A percentile compares a stretch with the other conserved stretches of the same genome.
Conservation (phyloP, 1,140 invertebrate genomes). For the Helicoverpa zea region DNA sequence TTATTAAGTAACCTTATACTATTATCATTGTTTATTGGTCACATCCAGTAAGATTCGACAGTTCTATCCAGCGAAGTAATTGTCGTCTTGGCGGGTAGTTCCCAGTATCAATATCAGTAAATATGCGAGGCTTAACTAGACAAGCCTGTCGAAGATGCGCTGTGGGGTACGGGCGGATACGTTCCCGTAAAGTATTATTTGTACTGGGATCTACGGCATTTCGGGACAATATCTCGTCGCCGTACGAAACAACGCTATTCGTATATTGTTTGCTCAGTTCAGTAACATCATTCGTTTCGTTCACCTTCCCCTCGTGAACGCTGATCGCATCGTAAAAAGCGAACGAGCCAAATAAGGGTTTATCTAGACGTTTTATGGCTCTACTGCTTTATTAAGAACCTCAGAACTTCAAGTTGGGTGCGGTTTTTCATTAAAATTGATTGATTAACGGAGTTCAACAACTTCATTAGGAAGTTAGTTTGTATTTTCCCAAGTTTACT, state of each 20-base stretch:
- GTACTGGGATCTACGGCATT: constrained; percentile 43
- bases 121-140: constrained; percentile 59
- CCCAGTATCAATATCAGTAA: constrained; percentile 75
- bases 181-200: constrained; percentile 50
- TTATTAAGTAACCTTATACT: too few species aligned
- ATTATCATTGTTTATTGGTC: background rate
- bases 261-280: constrained; percentile 38
- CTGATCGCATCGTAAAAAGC: constrained; percentile 36
- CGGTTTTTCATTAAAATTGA: constrained; percentile 49
- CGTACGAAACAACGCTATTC: constrained; percentile 7
- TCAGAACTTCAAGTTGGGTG: constrained; percentile 16
- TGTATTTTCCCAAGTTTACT: constrained; percentile 21
- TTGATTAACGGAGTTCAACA: constrained; percentile 42
- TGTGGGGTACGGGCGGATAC: constrained; percentile 29
- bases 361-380: constrained; percentile 35
- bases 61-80: constrained; percentile 61
- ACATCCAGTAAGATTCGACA: constrained; percentile 51
- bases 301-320: constrained; percentile 30
- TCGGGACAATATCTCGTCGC: constrained; percentile 31
- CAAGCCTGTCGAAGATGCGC: constrained; percentile 50
- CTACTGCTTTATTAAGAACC: constrained; percentile 30
- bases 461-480: constrained; percentile 38
- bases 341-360: constrained; percentile 15
- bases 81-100: constrained; percentile 64
- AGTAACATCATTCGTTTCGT: constrained; percentile 40